These are phyloP conservation scores for Patella ulyssiponensis DNA, from an alignment of 2,888 invertebrate genomes.

Conservation along the genomic window DNA sequence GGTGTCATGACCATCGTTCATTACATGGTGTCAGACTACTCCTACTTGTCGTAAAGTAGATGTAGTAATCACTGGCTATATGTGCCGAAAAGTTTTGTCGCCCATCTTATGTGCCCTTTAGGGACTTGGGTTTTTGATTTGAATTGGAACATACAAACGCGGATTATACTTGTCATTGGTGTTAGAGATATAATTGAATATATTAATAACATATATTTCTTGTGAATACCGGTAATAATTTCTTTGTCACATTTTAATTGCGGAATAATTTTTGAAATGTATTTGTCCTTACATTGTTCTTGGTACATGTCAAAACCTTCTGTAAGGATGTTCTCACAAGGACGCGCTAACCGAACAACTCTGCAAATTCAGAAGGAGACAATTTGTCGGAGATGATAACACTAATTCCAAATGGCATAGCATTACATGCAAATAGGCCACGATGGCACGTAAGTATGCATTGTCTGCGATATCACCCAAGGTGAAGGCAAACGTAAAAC, in stretches of 20 bases:
- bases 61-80: no score
- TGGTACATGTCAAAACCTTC: background rate
- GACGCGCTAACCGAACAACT: background rate
- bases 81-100: no score
- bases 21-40: no score
- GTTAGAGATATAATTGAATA: background rate
- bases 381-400: background rate
- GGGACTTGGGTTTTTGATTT: background rate
- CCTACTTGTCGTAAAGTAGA: no score
- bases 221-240: background rate
- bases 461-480: no score
- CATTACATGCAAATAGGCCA: no score
- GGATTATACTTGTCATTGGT: background rate
- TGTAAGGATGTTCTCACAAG: background rate
- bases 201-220: background rate
- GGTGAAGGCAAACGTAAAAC: no score
- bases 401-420: background rate
- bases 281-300: slow-evolving; percentile 2
- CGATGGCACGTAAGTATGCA: no score
- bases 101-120: background rate
- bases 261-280: background rate
- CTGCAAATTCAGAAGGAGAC: background rate
- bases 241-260: background rate
- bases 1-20: no score
- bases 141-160: background rate